Evolutionary conservation across 2,888 invertebrate species (phyloP).

Genomic region (Drosophila pegasa): DNA sequence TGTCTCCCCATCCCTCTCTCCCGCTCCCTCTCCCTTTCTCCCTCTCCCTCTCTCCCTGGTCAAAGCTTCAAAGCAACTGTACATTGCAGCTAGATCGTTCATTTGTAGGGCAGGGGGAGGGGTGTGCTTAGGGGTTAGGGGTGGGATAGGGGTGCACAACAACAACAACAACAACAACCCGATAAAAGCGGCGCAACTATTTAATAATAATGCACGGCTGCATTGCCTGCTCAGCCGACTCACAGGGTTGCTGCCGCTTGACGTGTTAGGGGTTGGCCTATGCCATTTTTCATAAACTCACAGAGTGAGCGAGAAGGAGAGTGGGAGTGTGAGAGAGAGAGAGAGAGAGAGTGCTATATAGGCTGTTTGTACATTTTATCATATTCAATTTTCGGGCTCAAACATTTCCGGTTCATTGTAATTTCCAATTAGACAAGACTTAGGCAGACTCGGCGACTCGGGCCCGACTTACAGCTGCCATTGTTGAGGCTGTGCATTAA

Average conservation of each 20-base stretch:
- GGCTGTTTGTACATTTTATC: slow-evolving; percentile 41
- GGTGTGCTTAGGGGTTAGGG: slow-evolving; percentile 1
- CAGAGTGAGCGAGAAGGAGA: not conserved
- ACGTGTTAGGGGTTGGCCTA: slow-evolving; percentile 60
- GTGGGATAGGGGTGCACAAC: slow-evolving; percentile 2
- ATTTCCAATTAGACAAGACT: slow-evolving; percentile 69
- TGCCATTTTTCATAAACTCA: slow-evolving; percentile 65
- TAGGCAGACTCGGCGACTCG: slow-evolving; percentile 14
- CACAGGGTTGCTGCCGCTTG: slow-evolving; percentile 39
- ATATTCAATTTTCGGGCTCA: slow-evolving; percentile 52
- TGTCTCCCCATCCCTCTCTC: too few species aligned
- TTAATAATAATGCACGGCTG: slow-evolving; percentile 55
- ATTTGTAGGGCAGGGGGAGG: slow-evolving; percentile 5
- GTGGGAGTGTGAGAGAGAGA: not conserved
- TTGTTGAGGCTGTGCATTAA: slow-evolving; percentile 43
- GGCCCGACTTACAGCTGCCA: slow-evolving; percentile 32
- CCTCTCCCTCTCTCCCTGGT: not conserved
- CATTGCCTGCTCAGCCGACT: slow-evolving; percentile 19
- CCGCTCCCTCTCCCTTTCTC: not conserved
- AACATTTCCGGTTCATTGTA: slow-evolving; percentile 65
- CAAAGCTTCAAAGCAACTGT: slow-evolving; percentile 43
- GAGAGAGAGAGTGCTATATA: not conserved
- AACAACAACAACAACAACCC: slow-evolving; percentile 12
- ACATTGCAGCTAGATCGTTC: slow-evolving; percentile 31
- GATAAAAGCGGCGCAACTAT: slow-evolving; percentile 47